Evolutionary conservation across 2,888 invertebrate genomes (phyloP).

Genomic region (Sphinx pinastri): DNA sequence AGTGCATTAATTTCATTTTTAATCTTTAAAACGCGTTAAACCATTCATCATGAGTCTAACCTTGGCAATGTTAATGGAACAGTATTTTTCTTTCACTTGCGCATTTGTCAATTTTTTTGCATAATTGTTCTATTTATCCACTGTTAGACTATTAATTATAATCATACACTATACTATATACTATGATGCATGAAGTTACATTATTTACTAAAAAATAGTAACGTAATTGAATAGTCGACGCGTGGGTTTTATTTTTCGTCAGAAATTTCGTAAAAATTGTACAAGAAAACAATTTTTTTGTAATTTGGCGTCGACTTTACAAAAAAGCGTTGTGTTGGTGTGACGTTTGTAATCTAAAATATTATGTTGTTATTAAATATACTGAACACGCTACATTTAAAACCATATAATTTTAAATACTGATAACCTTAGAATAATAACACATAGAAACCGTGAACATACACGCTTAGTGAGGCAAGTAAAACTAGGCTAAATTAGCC

Average conservation of each 20-base stretch:
- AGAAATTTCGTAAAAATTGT: not conserved
- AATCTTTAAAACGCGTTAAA: not conserved
- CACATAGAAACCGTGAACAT: no score
- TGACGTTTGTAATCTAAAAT: no score
- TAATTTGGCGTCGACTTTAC: not conserved
- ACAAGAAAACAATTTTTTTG: not conserved
- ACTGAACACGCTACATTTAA: not conserved
- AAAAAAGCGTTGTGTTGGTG: not conserved
- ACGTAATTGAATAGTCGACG: not conserved
- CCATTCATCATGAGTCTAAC: constrained; percentile 4
- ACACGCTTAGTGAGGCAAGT: no score
- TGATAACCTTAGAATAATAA: no score
- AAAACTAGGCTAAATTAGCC: no score
- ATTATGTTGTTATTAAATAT: not conserved
- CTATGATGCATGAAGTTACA: not conserved
- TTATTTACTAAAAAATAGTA: not conserved
- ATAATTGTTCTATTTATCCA: constrained; percentile 14
- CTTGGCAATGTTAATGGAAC: constrained; percentile 17
- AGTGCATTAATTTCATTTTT: not conserved
- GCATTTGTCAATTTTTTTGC: constrained; percentile 14
- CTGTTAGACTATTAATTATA: not conserved
- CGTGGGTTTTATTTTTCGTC: constrained; percentile 9
- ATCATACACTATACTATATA: not conserved
- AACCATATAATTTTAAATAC: no score
- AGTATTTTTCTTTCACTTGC: constrained; percentile 13